Percentiles rank a stretch among this genome's conserved stretches.
Conservation (phyloP, 2,113 vertebrate genomes). For the Blennius ocellaris region DNA sequence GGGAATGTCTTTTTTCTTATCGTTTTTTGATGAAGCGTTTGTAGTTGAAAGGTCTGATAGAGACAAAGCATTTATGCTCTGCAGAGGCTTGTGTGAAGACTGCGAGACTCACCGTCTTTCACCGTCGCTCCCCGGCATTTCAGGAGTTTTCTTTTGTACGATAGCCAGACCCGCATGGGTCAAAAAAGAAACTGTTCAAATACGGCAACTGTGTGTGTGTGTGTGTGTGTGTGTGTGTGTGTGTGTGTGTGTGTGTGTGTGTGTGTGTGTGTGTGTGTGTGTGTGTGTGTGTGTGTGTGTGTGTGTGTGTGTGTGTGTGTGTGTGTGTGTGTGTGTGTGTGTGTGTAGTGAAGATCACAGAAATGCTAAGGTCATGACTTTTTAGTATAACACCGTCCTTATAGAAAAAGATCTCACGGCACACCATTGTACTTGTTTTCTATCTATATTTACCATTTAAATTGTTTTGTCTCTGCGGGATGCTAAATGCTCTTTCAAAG, state of each 20-base stretch:
- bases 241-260: too few relatives aligned
- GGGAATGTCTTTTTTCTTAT: conserved; percentile 17
- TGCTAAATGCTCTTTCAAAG: background rate
- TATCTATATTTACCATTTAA: background rate
- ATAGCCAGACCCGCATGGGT: conserved; percentile 14
- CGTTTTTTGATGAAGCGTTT: conserved; percentile 60
- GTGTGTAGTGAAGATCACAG: background rate
- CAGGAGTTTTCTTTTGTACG: conserved; percentile 29
- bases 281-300: too few relatives aligned
- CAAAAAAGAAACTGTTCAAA: conserved; percentile 24
- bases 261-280: too few relatives aligned
- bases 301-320: too few relatives aligned
- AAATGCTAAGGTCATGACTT: background rate
- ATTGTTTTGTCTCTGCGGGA: background rate
- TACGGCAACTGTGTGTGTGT: background rate
- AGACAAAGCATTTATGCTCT: conserved; percentile 52
- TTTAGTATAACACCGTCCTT: background rate
- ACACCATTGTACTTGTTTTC: background rate
- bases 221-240: too few relatives aligned
- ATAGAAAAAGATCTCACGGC: background rate
- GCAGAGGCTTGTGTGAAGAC: conserved; percentile 51
- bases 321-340: too few relatives aligned
- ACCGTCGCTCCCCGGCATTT: conserved; percentile 10
- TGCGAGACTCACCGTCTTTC: conserved; percentile 4
- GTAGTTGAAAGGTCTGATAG: conserved; percentile 66